phyloP scores from a whole-genome alignment of 2,797 vertebrate species.

The Chloroceryle inda region DNA sequence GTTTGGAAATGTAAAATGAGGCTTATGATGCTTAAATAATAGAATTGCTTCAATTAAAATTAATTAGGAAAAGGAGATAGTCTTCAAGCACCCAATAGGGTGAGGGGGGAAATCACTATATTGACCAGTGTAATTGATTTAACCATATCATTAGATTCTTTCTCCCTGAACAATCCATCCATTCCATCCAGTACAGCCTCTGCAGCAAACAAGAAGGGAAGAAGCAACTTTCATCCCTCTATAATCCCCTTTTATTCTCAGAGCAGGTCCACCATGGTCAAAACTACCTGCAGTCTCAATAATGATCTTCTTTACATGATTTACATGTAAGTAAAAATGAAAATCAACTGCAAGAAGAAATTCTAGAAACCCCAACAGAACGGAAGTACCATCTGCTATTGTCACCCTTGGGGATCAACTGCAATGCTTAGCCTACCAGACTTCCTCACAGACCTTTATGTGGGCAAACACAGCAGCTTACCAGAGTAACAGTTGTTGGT shows the following conservation, averaged over 20 bases:
- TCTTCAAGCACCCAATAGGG: background rate
- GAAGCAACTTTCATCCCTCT: background rate
- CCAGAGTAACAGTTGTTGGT: background rate
- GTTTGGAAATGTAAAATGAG: background rate
- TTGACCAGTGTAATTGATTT: background rate
- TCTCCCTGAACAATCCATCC: background rate
- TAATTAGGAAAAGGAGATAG: background rate
- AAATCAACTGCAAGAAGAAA: background rate
- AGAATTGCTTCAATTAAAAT: background rate
- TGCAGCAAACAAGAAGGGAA: background rate
- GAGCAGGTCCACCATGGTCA: background rate
- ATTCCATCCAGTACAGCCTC: background rate
- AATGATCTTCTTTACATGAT: background rate
- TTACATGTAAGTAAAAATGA: background rate
- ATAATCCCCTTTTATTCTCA: background rate
- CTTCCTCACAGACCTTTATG: background rate
- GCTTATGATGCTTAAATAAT: background rate
- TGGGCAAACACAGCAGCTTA: background rate
- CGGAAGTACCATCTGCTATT: background rate
- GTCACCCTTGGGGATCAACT: fast-evolving
- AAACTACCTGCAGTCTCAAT: background rate
- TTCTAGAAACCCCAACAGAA: background rate
- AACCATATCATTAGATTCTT: background rate
- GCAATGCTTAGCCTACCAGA: background rate
- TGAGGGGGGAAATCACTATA: background rate